Conservation (phyloP, 2,888 invertebrate species). For the Chloroclysta siterata region DNA sequence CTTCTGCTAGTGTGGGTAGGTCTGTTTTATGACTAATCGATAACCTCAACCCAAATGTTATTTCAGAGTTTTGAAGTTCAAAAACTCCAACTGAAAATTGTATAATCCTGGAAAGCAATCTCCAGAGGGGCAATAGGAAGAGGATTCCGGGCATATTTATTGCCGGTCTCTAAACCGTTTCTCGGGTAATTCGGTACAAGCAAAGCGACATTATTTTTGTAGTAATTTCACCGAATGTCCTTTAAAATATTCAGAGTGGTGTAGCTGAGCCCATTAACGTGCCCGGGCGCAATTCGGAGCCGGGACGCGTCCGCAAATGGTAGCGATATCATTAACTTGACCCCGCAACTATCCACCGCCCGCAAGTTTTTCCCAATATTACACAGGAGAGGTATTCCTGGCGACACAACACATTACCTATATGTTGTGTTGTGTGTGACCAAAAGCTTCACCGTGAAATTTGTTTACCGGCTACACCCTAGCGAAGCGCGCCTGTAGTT, state of each 20-base stretch:
- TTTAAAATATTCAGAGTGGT: conserved; percentile 84
- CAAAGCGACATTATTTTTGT: conserved; percentile 84
- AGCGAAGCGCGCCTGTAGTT: not conserved
- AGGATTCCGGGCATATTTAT: conserved; percentile 81
- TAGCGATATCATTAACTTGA: conserved; percentile 83
- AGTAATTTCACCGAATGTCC: conserved; percentile 84
- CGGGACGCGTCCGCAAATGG: conserved; percentile 81
- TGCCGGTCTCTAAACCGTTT: conserved; percentile 80
- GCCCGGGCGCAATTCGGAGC: conserved; percentile 79
- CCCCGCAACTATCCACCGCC: conserved; percentile 77
- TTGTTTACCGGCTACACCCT: conserved; percentile 50
- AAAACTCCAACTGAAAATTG: conserved; percentile 57
- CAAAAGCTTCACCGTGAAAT: conserved; percentile 50
- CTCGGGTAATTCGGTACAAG: conserved; percentile 82
- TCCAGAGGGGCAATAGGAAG: conserved; percentile 76
- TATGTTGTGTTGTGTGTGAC: conserved; percentile 8
- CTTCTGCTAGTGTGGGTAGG: conserved; percentile 54
- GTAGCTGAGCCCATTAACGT: conserved; percentile 82
- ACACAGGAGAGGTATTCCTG: conserved; percentile 72
- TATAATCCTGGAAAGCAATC: conserved; percentile 78
- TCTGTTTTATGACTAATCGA: conserved; percentile 58
- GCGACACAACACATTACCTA: conserved; percentile 52
- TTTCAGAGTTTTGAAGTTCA: conserved; percentile 26
- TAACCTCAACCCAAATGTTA: conserved; percentile 38
- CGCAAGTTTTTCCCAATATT: conserved; percentile 82